These are phyloP conservation scores for Vanessa atalanta DNA, from an alignment of 1,140 invertebrate genomes.

Conservation along the genomic window DNA sequence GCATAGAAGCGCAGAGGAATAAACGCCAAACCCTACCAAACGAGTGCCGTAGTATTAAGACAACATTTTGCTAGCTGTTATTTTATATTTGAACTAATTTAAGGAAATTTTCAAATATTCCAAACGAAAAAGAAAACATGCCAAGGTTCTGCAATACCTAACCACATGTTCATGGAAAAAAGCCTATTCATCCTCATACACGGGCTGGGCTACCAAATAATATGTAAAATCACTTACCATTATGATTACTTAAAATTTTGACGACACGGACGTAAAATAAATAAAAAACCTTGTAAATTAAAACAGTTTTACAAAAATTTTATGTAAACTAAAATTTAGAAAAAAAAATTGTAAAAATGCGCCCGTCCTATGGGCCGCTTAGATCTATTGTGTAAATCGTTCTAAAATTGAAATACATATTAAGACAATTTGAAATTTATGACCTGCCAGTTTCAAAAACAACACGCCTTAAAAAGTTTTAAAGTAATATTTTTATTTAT, in stretches of 20 bases:
- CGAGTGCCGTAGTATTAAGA: no score
- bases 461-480: neutral
- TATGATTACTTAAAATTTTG: slow-evolving; percentile 65
- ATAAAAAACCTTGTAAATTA: slow-evolving; percentile 56
- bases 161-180: no score
- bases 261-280: slow-evolving; percentile 50
- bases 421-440: neutral
- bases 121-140: no score
- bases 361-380: slow-evolving; percentile 56
- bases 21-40: no score
- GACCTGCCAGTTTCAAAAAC: neutral
- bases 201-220: neutral
- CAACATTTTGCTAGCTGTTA: no score
- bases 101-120: no score
- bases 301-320: slow-evolving; percentile 73
- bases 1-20: no score
- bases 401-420: slow-evolving; percentile 14
- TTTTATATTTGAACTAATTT: no score
- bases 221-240: slow-evolving; percentile 64
- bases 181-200: neutral
- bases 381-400: slow-evolving; percentile 48
- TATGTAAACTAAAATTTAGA: slow-evolving; percentile 67
- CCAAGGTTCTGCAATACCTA: no score
- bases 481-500: neutral
- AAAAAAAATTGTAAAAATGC: slow-evolving; percentile 62